Base-by-base conservation (phyloP, 2,113 vertebrate species). In the Myrmophylax atrothorax region DNA sequence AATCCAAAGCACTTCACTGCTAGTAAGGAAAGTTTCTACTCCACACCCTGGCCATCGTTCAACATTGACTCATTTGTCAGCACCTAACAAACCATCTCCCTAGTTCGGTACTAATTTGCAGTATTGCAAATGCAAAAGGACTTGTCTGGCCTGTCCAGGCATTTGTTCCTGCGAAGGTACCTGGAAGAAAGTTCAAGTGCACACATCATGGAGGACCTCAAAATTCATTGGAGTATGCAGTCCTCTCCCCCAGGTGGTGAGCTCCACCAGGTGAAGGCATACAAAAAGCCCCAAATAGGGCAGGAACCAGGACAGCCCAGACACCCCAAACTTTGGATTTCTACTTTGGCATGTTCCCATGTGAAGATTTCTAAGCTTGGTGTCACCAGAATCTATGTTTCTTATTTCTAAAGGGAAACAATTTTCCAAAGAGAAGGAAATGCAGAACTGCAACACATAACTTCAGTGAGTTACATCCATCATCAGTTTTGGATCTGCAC, bases 401-500 rank as follows among this genome's bases (percentile, higher is more conserved):
- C 75, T 44, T 60, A 24, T 49, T 69, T 85, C 72, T 23, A 23
- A 66, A 76, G 59, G 76, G 26, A 78, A 68, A 46, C 12, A 60
- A 37, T 83, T 86, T 92, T 46, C 85, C 37, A n/a, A 55, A 59
- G 31, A 77, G 38, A 75, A 84, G 24, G 33, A 60, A 81, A 84
- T 5, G 7, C 5, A 89, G 47, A 63, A 15, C 64, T 60, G 25
- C 0, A 0, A 90, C 38, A 81, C 7, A 6, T 67, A 67, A 63
- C 52, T 87, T 52, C 53, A 82, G 38, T 67, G 66, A 89, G 23
- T 85, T 60, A 91, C 2, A 69, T 38, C 38, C 55, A 85, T 47
- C 78, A 85, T 55, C 3, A 6, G 62, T 75, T 93, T 94, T 91
- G 53, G 38, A 94, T 82, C 59, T 83, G 72, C 64, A 90, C 15